Base-by-base conservation (phyloP, 2,113 vertebrate species). In the Leucoraja erinaceus region DNA sequence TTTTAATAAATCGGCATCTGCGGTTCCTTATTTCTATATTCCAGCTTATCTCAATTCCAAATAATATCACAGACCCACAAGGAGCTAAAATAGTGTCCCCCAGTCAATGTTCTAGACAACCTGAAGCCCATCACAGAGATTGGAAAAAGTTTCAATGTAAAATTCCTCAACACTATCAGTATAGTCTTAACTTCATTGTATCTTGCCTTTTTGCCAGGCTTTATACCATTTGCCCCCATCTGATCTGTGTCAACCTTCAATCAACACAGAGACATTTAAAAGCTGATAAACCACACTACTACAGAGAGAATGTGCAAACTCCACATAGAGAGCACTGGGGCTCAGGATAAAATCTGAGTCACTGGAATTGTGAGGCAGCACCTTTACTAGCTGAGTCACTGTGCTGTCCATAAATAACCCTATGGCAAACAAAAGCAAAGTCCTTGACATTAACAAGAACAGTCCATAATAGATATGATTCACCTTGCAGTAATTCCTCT, bases 401-500 rank as follows among this genome's bases (percentile, higher is more conserved):
- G 18, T 6, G 7, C 31, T n/a, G 25, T 9, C 25, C 10, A n/a
- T 10, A n/a, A 0, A 56, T 28, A 59, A 83, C 78, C 38, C 78
- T 7, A 3, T 59, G 12, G 54, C 54, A 84, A 59, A n/a, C 54
- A 59, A 25, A 56, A 59, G 38, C 59, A 10, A 25, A 25, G 54
- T 22, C 22, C 20, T 59, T 54, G 25, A 84, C 0, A 54, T 83
- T 83, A 83, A 83, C 56, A 47, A 83, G 56, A n/a, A 86, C 22
- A 86, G 25, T n/a, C 81, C 25, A 14, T 61, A 86, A 86, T 59
- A 25, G 81, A 12, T 59, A 86, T 5, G n/a, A 56, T 86, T 25
- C 25, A 86, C n/a, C 28, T 86, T 86, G 56, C 54, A 86, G n/a
- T 86, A 54, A 86, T 86, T 86, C 61, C 81, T 56, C 59, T 54